Evolutionary conservation across 2,888 invertebrate genomes (phyloP).

Genomic region (Sicus ferrugineus): DNA sequence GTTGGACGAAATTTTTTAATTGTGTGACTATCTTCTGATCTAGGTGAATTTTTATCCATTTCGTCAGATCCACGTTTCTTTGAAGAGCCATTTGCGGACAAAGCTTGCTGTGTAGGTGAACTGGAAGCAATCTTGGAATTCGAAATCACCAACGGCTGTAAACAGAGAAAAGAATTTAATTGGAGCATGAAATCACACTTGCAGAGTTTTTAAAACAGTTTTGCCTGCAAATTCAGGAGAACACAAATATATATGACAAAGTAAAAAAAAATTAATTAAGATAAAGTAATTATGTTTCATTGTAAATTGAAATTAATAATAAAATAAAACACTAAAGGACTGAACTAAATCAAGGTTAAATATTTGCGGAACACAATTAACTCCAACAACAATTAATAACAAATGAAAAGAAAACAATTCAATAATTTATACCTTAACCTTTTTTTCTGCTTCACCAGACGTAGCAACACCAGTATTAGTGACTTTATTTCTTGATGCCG

Average conservation of each 20-base stretch:
- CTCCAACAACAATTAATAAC: neutral
- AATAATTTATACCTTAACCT: slow-evolving; percentile 52
- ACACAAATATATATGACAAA: neutral
- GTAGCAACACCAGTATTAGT: slow-evolving; percentile 14
- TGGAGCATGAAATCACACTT: neutral
- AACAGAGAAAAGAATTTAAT: neutral
- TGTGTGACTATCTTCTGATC: slow-evolving; percentile 34
- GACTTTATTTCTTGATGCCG: neutral
- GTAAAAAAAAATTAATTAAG: neutral
- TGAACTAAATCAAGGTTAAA: neutral
- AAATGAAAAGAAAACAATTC: slow-evolving; percentile 21
- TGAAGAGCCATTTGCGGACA: slow-evolving; percentile 39
- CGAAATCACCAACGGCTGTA: slow-evolving; percentile 57
- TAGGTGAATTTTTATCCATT: slow-evolving; percentile 45
- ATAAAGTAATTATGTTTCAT: neutral
- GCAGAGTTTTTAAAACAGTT: neutral
- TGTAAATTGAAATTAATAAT: neutral
- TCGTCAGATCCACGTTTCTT: slow-evolving; percentile 53
- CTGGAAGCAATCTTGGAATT: slow-evolving; percentile 53
- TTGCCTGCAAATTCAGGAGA: too few species aligned
- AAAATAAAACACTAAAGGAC: neutral
- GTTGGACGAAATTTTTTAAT: slow-evolving; percentile 57
- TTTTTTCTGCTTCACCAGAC: slow-evolving; percentile 40
- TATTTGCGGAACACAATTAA: neutral
- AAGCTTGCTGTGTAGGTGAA: neutral